Evolutionary conservation across 2,113 vertebrate species (phyloP).

Genomic region (Seriola aureovittata): DNA sequence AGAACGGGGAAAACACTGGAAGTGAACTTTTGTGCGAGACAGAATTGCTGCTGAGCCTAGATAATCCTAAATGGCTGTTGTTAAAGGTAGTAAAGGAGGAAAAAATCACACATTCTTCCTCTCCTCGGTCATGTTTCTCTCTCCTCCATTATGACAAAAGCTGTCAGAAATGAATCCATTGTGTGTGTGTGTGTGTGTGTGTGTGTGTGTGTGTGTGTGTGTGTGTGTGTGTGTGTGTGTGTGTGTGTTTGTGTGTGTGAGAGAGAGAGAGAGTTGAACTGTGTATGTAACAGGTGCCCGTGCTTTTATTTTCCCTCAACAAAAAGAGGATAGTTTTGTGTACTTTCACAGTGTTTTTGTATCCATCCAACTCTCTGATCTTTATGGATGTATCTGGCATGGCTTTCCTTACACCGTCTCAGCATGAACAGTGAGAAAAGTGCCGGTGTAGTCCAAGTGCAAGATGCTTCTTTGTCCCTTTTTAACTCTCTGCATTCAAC

Average conservation of each 20-base stretch:
- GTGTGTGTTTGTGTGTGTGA: background rate
- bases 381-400: conserved; percentile 37
- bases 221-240: background rate
- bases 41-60: conserved; percentile 11
- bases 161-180: conserved; percentile 36
- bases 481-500: conserved; percentile 7
- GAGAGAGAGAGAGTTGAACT: background rate
- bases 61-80: conserved; percentile 47
- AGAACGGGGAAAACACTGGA: background rate
- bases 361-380: conserved; percentile 10
- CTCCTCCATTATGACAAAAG: conserved; percentile 46
- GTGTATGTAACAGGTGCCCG: background rate
- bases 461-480: conserved; percentile 20
- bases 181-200: conserved; percentile 3
- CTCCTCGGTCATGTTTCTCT: conserved; percentile 9
- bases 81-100: conserved; percentile 12
- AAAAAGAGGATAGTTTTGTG: conserved; percentile 5
- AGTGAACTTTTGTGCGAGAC: conserved; percentile 1
- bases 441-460: background rate
- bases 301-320: conserved; percentile 1
- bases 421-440: background rate
- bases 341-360: background rate
- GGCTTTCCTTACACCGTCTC: conserved; percentile 5
- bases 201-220: background rate
- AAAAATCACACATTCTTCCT: conserved; percentile 23